Evolutionary conservation across 2,113 vertebrate genomes (phyloP).

Genomic region (Glareola pratincola): DNA sequence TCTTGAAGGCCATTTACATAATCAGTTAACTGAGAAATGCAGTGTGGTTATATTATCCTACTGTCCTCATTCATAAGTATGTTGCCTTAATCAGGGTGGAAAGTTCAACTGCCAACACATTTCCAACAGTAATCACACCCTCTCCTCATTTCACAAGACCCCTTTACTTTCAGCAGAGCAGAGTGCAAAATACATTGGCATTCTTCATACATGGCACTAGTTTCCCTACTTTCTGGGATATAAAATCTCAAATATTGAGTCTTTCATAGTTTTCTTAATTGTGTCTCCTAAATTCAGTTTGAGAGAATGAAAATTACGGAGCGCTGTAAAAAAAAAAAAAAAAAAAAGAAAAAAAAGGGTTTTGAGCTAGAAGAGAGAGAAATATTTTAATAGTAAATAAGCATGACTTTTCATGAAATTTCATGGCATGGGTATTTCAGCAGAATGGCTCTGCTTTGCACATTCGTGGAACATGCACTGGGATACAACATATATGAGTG

Average conservation of each 20-base stretch:
- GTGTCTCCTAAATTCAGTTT: neutral
- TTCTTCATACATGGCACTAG: neutral
- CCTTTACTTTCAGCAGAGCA: neutral
- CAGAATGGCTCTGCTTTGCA: neutral
- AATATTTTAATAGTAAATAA: neutral
- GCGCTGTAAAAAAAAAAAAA: neutral
- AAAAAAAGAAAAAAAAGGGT: neutral
- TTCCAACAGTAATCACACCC: neutral
- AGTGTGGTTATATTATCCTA: neutral
- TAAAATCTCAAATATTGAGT: neutral
- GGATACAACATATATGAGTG: neutral
- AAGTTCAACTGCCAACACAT: neutral
- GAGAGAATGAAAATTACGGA: neutral
- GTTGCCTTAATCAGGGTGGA: neutral
- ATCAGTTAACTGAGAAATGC: slow-evolving; percentile 9
- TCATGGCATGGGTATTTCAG: neutral
- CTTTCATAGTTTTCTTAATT: neutral
- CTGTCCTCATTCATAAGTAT: neutral
- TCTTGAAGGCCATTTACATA: neutral
- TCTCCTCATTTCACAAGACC: neutral
- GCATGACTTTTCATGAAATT: neutral
- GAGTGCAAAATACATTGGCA: neutral
- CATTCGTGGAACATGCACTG: neutral
- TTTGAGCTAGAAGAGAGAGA: neutral
- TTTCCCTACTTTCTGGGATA: neutral